These are phyloP conservation scores for Lycia hirtaria DNA, from an alignment of 2,888 invertebrate genomes.

Conservation along the genomic window DNA sequence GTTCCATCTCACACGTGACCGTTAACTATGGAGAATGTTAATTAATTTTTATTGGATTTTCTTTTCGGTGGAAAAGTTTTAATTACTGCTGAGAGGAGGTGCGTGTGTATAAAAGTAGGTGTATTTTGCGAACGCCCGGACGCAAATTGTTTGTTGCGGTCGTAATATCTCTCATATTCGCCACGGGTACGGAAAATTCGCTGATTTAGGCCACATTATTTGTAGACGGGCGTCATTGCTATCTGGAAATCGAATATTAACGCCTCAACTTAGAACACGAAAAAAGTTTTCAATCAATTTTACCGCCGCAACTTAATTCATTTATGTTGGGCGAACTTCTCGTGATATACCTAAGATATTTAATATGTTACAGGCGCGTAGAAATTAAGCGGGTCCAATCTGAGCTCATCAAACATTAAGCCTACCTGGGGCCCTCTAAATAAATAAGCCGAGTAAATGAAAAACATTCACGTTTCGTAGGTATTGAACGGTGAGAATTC, in stretches of 20 bases:
- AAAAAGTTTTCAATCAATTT: constrained; percentile 43
- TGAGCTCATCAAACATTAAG: constrained; percentile 82
- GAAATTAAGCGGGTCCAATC: constrained; percentile 76
- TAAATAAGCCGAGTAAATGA: constrained; percentile 81
- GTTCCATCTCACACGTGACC: constrained; percentile 65
- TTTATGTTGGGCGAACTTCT: constrained; percentile 54
- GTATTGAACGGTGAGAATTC: constrained; percentile 78
- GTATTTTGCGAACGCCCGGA: constrained; percentile 56
- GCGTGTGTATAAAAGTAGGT: constrained; percentile 57
- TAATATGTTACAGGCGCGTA: constrained; percentile 57
- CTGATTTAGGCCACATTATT: constrained; percentile 61
- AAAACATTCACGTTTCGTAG: constrained; percentile 74
- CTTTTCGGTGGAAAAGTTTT: constrained; percentile 75
- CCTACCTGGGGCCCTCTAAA: constrained; percentile 75
- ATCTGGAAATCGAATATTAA: constrained; percentile 42
- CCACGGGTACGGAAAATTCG: constrained; percentile 56
- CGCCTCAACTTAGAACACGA: constrained; percentile 29
- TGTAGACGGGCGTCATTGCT: constrained; percentile 52
- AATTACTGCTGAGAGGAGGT: constrained; percentile 66
- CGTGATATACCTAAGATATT: constrained; percentile 66
- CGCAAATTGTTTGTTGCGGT: constrained; percentile 72
- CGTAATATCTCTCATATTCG: constrained; percentile 65
- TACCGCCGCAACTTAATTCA: constrained; percentile 60
- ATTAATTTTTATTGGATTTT: constrained; percentile 75
- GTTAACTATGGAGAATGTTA: constrained; percentile 63